phyloP scores from a whole-genome alignment of 2,113 vertebrate genomes.

The Acrocephalus arundinaceus region DNA sequence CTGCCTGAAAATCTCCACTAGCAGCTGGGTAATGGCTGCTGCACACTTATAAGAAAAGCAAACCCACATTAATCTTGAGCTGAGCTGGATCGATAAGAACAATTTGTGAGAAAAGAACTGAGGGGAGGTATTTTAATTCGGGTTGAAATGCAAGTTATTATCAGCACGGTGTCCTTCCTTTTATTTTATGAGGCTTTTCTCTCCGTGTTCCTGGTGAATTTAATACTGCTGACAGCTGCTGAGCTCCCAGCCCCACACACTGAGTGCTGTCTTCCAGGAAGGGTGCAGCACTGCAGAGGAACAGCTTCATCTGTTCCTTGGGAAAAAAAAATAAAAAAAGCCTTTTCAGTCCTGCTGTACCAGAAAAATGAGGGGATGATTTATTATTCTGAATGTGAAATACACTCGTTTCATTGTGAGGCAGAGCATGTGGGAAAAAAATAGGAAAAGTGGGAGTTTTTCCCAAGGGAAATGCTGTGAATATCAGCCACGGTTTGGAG shows the following conservation, averaged over 20 bases:
- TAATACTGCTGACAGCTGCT: slow-evolving; percentile 44
- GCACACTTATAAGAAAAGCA: background rate
- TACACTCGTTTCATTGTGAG: background rate
- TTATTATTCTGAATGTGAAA: slow-evolving; percentile 1
- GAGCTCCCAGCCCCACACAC: slow-evolving; percentile 17
- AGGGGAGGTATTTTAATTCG: background rate
- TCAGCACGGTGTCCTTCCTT: background rate
- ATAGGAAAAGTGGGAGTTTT: background rate
- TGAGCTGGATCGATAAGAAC: background rate
- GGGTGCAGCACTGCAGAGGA: slow-evolving; percentile 22
- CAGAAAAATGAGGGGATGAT: background rate
- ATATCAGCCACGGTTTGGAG: background rate
- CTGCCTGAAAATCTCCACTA: background rate
- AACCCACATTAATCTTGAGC: background rate
- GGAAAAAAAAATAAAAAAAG: background rate
- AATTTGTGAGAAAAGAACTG: background rate
- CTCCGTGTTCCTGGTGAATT: background rate
- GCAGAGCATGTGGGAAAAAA: background rate
- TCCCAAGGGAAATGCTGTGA: background rate
- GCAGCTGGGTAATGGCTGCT: background rate
- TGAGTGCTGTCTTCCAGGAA: background rate
- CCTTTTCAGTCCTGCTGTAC: background rate
- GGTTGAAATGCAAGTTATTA: background rate
- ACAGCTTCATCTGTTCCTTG: background rate
- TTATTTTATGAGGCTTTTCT: background rate